Base-by-base conservation (phyloP, 2,797 vertebrate species). In the Pseudochirops cupreus region DNA sequence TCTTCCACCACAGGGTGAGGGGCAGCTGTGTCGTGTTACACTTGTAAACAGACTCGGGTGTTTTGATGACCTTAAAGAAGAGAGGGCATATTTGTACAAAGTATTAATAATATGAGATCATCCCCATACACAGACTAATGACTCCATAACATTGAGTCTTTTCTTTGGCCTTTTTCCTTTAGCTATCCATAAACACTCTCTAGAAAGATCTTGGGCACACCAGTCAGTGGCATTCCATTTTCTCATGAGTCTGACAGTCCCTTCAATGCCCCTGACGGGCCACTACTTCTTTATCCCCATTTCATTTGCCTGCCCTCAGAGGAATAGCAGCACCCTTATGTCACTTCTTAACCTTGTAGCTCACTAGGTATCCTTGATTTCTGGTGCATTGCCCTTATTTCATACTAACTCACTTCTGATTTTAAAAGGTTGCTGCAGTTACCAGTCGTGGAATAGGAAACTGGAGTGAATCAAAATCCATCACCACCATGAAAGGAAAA, bases 381-480 rank as follows among this genome's bases (percentile, higher is more conserved):
- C 24, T 92, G 95, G 90, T 10, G 0, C 39, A 12, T 89, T 94
- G 56, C 93, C 74, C 95, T 91, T 91, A 92, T 93, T 91, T 94
- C 67, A 21, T 96, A 59, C 94, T 98, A 97, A 98, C 96, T 91
- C 94, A 28, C 92, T 92, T 98, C 96, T 98, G 12, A 0, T 98
- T 97, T 96, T 92, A 94, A 98, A 98, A 99, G 99, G 99, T 99
- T 98, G 99, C 99, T 93, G 99, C 99, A 0, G 99, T 99, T 90
- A 99, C 99, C 91, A 99, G 99, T 97, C 99, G 99, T 95, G 99
- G 99, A 11, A 98, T 99, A 24, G 99, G 99, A 67, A 99, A 99
- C 93, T 99, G 99, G 99, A 99, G 99, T 0, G 99, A 99, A 91
- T 97, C 99, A 52, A 99, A 99, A 98, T 99, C 99, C 96, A 99